Conservation (phyloP, 2,113 vertebrate genomes). For the Zosterops pallidus region DNA sequence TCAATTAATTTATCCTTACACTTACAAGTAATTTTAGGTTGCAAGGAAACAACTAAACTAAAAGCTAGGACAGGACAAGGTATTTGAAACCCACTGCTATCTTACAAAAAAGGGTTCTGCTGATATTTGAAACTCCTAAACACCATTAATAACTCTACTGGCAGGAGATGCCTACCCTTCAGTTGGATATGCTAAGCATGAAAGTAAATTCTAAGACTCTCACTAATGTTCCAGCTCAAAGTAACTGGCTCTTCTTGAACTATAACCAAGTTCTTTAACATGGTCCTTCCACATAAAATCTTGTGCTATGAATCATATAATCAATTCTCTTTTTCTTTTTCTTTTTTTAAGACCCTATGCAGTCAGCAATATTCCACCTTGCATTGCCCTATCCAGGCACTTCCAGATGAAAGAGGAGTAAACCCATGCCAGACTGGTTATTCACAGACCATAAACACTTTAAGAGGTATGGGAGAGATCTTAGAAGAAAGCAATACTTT, state of each 20-base stretch:
- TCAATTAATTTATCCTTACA: neutral
- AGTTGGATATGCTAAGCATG: neutral
- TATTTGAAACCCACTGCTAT: neutral
- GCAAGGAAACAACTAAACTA: neutral
- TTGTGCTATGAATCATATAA: neutral
- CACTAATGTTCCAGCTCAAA: neutral
- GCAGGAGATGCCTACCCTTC: neutral
- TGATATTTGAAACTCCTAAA: neutral
- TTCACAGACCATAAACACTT: neutral
- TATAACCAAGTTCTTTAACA: neutral
- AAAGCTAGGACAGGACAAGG: neutral
- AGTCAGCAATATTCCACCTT: neutral
- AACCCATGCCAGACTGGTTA: neutral
- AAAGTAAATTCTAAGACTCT: neutral
- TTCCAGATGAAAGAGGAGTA: neutral
- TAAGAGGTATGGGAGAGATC: accelerated
- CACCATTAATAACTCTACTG: neutral
- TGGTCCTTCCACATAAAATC: neutral
- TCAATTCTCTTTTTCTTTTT: accelerated
- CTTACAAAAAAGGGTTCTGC: neutral
- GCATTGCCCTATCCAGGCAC: neutral
- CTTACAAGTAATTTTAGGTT: neutral
- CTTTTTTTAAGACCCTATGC: neutral
- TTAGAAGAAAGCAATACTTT: neutral
- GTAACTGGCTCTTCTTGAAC: neutral